A percentile compares a stretch with the other conserved stretches of the same genome.
These are phyloP conservation scores for Falco cherrug DNA, from an alignment of 2,797 vertebrate species.

Conservation along the genomic window DNA sequence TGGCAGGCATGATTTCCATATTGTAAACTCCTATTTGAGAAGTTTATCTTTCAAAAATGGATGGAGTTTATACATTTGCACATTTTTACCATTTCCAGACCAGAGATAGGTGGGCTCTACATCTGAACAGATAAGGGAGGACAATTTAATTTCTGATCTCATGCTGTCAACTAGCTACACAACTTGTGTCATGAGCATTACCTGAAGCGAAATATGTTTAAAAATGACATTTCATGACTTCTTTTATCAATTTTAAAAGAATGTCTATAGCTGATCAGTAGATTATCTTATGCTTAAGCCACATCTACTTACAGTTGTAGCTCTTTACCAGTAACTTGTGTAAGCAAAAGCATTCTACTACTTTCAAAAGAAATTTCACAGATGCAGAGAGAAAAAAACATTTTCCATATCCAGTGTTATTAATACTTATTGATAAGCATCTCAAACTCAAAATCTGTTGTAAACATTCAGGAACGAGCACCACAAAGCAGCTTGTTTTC, in stretches of 20 bases:
- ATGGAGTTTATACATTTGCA: background rate
- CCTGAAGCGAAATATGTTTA: background rate
- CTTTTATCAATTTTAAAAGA: background rate
- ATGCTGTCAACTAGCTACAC: background rate
- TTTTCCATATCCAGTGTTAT: background rate
- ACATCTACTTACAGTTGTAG: background rate
- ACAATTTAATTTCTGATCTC: conserved; percentile 19
- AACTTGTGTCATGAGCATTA: background rate
- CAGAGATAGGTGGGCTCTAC: background rate
- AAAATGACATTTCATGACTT: background rate
- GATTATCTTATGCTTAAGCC: background rate
- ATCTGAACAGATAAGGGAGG: background rate
- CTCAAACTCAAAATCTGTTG: background rate
- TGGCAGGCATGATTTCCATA: background rate
- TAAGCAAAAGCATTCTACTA: background rate
- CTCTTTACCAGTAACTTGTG: background rate
- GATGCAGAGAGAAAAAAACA: background rate
- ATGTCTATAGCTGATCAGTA: background rate
- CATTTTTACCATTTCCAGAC: background rate
- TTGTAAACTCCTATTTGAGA: background rate
- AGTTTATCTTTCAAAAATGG: background rate
- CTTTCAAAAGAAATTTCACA: background rate
- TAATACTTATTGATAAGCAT: background rate
- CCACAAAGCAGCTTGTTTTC: background rate
- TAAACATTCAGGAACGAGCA: background rate